phyloP scores from a whole-genome alignment of 1,140 invertebrate genomes.

The Dolichoris vasculosae region DNA sequence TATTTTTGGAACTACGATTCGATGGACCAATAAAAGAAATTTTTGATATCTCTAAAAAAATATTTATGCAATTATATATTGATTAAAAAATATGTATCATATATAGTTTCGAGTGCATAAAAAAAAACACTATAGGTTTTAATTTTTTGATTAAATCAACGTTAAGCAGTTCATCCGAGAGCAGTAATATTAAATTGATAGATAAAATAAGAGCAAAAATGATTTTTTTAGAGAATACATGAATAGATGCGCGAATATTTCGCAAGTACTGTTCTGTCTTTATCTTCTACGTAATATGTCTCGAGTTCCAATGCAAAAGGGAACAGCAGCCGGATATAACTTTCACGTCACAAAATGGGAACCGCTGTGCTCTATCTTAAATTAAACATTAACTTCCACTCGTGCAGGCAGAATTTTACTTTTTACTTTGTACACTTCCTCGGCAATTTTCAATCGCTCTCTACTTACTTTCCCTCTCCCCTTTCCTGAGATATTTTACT shows the following conservation, averaged over 20 bases:
- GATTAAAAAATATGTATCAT: no score
- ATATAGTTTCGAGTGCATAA: no score
- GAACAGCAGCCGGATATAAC: constrained; percentile 57
- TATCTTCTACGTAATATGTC: not conserved
- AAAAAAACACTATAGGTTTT: no score
- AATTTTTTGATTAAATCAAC: no score
- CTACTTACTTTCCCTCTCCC: not conserved
- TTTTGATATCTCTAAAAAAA: no score
- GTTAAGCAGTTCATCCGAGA: no score
- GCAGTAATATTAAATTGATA: no score
- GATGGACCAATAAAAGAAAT: no score
- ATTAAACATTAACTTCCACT: constrained; percentile 69
- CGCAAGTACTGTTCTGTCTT: not conserved
- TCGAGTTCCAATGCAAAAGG: not conserved
- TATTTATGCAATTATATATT: no score
- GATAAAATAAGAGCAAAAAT: not conserved
- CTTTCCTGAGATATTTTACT: not conserved
- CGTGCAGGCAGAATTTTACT: constrained; percentile 62
- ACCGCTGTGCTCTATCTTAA: constrained; percentile 63
- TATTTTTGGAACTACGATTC: no score
- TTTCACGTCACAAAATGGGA: constrained; percentile 54
- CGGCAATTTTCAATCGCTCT: constrained; percentile 54
- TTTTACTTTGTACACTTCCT: constrained; percentile 60
- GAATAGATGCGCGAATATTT: not conserved
- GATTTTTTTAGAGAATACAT: not conserved